Evolutionary conservation across 2,797 vertebrate species (phyloP).

Genomic region (Hyperoplus lanceolatus): DNA sequence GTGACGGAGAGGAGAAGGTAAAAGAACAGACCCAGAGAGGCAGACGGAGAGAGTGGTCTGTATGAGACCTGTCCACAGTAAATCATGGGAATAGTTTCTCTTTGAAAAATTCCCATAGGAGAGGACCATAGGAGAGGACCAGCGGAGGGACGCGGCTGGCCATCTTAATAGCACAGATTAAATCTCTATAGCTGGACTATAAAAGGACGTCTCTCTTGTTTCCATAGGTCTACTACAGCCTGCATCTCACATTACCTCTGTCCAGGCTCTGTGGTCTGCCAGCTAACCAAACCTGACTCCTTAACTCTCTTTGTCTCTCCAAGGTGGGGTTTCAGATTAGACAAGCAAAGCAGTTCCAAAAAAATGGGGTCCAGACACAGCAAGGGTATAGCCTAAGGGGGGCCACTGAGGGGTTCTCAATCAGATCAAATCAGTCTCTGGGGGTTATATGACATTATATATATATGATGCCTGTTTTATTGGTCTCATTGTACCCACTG

Average conservation of each 20-base stretch:
- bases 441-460: not conserved
- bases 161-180: conserved; percentile 75
- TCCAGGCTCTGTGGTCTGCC: conserved; percentile 66
- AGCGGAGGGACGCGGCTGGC: conserved; percentile 55
- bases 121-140: conserved; percentile 61
- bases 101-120: conserved; percentile 76
- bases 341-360: conserved; percentile 23
- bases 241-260: conserved; percentile 76
- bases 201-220: conserved; percentile 63
- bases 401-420: not conserved
- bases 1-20: conserved; percentile 36
- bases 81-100: conserved; percentile 77
- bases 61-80: conserved; percentile 61
- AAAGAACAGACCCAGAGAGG: conserved; percentile 51
- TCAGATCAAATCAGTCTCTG: conserved; percentile 1
- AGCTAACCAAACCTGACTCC: conserved; percentile 70
- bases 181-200: conserved; percentile 76
- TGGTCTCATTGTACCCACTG: not conserved
- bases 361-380: conserved; percentile 34
- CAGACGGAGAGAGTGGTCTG: conserved; percentile 44
- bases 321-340: conserved; percentile 31
- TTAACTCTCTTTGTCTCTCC: conserved; percentile 45
- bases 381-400: not conserved
- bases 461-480: not conserved
- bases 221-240: conserved; percentile 73